These are phyloP conservation scores for Onychostruthus taczanowskii DNA, from an alignment of 2,113 vertebrate genomes.

Conservation along the genomic window DNA sequence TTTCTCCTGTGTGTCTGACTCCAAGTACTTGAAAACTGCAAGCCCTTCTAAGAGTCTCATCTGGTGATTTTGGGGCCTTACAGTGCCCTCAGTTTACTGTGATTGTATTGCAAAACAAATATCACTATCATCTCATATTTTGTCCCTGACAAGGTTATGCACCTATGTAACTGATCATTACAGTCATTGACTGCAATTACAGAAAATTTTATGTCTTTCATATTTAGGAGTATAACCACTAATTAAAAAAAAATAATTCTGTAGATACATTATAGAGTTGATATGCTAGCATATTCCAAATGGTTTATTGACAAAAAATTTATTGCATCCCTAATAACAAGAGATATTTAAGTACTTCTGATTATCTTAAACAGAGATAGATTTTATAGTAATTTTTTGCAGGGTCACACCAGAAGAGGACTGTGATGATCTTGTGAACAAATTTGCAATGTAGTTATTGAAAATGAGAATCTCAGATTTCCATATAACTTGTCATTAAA, in stretches of 20 bases:
- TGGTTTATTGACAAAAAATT: not conserved
- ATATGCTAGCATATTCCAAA: not conserved
- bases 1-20: not conserved
- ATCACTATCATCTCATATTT: not conserved
- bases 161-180: not conserved
- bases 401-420: not conserved
- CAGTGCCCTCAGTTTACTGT: not conserved
- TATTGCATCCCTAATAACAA: not conserved
- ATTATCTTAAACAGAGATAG: not conserved
- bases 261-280: not conserved
- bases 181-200: not conserved
- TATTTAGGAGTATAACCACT: not conserved
- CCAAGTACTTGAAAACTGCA: not conserved
- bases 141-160: not conserved
- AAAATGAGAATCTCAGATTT: conserved; percentile 6
- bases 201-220: not conserved
- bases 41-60: accelerated
- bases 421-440: not conserved
- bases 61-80: accelerated
- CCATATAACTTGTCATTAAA: conserved; percentile 36
- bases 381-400: not conserved
- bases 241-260: not conserved
- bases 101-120: not conserved
- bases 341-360: not conserved
- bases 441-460: not conserved